Evolutionary conservation across 1,140 invertebrate genomes (phyloP).

Genomic region (Holotrichia oblita): DNA sequence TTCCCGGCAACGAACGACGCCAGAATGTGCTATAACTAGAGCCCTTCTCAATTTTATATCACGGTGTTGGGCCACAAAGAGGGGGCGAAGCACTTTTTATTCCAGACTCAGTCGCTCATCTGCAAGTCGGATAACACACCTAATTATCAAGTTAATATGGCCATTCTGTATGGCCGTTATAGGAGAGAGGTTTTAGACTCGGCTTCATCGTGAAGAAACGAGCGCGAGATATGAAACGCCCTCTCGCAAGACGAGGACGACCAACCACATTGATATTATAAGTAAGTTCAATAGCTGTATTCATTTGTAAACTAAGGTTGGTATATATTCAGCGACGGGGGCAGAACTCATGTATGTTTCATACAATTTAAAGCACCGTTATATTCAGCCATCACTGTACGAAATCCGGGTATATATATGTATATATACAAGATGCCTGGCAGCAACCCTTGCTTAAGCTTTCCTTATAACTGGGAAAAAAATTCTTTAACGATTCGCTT

Average conservation of each 20-base stretch:
- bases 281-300: constrained; percentile 78
- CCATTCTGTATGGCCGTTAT: constrained; percentile 67
- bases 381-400: constrained; percentile 51
- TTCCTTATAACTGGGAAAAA: not conserved
- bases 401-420: not conserved
- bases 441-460: not conserved
- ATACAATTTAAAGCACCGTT: constrained; percentile 53
- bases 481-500: not conserved
- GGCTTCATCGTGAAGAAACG: constrained; percentile 52
- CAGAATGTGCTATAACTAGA: constrained; percentile 60
- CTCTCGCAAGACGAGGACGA: constrained; percentile 55
- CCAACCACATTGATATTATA: constrained; percentile 75
- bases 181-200: constrained; percentile 61
- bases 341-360: constrained; percentile 62
- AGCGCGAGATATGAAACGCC: constrained; percentile 52
- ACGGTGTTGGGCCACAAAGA: constrained; percentile 57
- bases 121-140: constrained; percentile 89
- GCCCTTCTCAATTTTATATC: constrained; percentile 61
- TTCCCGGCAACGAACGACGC: constrained; percentile 51
- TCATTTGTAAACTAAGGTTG: constrained; percentile 74
- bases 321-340: constrained; percentile 59
- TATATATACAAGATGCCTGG: constrained; percentile 8
- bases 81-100: constrained; percentile 62
- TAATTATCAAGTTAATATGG: constrained; percentile 92
- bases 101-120: constrained; percentile 71